Percentiles rank a stretch among this genome's conserved stretches.
Evolutionary conservation across 2,113 vertebrate species (phyloP).

Genomic region (Circaetus gallicus): DNA sequence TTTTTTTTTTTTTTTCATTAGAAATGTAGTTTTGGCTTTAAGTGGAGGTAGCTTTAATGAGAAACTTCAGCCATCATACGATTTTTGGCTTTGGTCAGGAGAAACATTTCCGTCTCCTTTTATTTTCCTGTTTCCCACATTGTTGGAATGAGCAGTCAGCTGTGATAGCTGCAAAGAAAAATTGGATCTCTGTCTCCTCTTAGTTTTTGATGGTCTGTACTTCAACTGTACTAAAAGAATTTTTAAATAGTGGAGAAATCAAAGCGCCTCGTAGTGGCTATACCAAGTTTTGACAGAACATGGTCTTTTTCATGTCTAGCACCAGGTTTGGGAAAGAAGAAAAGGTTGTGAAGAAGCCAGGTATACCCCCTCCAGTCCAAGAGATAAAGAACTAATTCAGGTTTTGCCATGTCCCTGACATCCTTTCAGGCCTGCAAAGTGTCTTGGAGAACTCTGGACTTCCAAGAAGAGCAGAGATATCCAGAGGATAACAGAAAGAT

Average conservation of each 20-base stretch:
- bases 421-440: neutral
- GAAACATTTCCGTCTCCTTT: neutral
- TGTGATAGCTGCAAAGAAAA: neutral
- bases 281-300: neutral
- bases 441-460: neutral
- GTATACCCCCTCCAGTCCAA: neutral
- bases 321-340: neutral
- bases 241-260: neutral
- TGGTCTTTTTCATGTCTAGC: neutral
- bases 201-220: neutral
- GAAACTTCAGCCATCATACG: neutral
- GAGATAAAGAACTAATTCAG: neutral
- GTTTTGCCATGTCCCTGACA: neutral
- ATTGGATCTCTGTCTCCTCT: neutral
- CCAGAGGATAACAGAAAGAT: neutral
- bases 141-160: neutral
- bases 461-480: neutral
- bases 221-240: neutral
- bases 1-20: neutral
- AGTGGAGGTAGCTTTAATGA: neutral
- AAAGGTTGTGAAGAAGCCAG: neutral
- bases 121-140: neutral
- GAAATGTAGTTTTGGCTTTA: neutral
- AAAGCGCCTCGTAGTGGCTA: neutral
- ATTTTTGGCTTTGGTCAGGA: neutral